Evolutionary conservation across 2,888 invertebrate species (phyloP).

Genomic region (Phengaris alcon): DNA sequence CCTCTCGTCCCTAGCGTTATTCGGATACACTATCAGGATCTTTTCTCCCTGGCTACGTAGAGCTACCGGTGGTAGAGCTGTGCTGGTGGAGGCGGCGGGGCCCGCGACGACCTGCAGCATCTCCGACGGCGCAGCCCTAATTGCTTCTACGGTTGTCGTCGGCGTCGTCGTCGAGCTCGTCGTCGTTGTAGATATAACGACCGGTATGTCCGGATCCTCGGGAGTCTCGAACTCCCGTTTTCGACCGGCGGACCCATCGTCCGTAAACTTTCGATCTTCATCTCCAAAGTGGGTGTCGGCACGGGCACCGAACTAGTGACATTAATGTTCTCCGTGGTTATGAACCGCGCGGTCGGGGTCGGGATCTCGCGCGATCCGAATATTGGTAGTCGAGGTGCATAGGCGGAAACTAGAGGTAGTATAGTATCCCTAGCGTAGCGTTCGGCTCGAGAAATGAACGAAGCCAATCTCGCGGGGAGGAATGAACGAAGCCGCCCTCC

Average conservation of each 20-base stretch:
- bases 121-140: slow-evolving; percentile 61
- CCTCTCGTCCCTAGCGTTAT: slow-evolving; percentile 69
- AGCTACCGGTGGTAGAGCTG: slow-evolving; percentile 69
- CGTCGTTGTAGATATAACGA: slow-evolving; percentile 53
- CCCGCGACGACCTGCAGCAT: slow-evolving; percentile 63
- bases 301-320: slow-evolving; percentile 60
- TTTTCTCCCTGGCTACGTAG: slow-evolving; percentile 67
- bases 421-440: slow-evolving; percentile 88
- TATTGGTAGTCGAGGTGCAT: slow-evolving; percentile 85
- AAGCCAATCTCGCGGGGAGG: slow-evolving; percentile 87
- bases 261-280: slow-evolving; percentile 71
- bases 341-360: slow-evolving; percentile 80
- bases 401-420: slow-evolving; percentile 86
- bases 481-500: slow-evolving; percentile 83
- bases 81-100: slow-evolving; percentile 60
- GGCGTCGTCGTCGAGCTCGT: slow-evolving; percentile 47
- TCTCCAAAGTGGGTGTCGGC: slow-evolving; percentile 72
- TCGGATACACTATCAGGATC: slow-evolving; percentile 75
- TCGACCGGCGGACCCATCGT: slow-evolving; percentile 69
- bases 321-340: slow-evolving; percentile 76
- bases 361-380: slow-evolving; percentile 72
- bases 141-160: slow-evolving; percentile 53
- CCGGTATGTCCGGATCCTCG: slow-evolving; percentile 64
- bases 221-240: slow-evolving; percentile 62
- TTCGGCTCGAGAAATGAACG: slow-evolving; percentile 89